phyloP scores from a whole-genome alignment of 1,140 invertebrate genomes.

The Acromyrmex echinatior region DNA sequence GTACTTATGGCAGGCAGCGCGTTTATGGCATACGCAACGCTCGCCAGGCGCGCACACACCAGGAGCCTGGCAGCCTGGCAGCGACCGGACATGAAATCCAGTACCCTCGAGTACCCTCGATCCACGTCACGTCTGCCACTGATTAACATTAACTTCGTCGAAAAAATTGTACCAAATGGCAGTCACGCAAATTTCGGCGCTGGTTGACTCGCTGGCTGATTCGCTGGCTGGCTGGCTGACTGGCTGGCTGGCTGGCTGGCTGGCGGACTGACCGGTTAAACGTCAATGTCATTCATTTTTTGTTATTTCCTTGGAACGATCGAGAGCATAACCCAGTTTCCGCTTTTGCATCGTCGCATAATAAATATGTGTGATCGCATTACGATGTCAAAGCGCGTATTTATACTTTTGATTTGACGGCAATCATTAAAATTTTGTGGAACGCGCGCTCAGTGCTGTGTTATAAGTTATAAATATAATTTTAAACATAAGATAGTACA shows the following conservation, averaged over 20 bases:
- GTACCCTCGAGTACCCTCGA: constrained; percentile 67
- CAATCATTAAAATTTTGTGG: neutral
- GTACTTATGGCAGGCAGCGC: constrained; percentile 74
- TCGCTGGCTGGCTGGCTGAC: neutral
- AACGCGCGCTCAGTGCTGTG: neutral
- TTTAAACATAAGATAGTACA: neutral
- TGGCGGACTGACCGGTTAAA: neutral
- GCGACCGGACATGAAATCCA: constrained; percentile 74
- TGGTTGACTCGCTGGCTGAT: neutral
- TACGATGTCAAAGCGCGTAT: neutral
- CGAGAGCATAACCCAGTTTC: constrained; percentile 60
- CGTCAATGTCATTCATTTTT: constrained; percentile 43
- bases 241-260: neutral
- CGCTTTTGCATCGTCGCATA: constrained; percentile 27
- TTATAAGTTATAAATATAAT: no score
- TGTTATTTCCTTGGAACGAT: constrained; percentile 29
- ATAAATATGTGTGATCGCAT: constrained; percentile 4
- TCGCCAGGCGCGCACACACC: constrained; percentile 32
- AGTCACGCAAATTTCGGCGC: constrained; percentile 44
- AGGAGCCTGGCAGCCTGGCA: constrained; percentile 60
- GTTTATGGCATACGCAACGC: constrained; percentile 73
- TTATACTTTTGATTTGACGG: constrained; percentile 15
- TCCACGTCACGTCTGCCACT: constrained; percentile 76
- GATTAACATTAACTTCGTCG: constrained; percentile 77
- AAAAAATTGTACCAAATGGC: constrained; percentile 76